Evolutionary conservation across 2,113 vertebrate genomes (phyloP), one percentile per base, ranked within the genome.

Genomic region (Phylloscopus whistleri): DNA sequence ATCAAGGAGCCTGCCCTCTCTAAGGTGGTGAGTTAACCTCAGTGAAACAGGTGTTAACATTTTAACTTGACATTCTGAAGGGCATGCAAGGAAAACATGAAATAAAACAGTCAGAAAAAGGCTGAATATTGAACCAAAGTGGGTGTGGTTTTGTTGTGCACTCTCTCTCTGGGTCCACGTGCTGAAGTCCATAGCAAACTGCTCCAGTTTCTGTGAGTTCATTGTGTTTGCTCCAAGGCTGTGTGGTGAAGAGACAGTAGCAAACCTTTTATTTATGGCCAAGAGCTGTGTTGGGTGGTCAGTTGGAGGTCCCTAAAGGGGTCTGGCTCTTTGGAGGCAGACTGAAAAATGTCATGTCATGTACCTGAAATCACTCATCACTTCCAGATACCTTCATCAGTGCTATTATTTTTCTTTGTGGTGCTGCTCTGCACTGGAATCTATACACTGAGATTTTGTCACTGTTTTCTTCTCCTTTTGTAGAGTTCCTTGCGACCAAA

Each of bases 401-500:
- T 48, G 72, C 63, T 75, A 0, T 5, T 17, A 28, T 51, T 56
- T 53, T 31, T 30, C 5, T 62, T 31, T 21, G 13, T n/a, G 43
- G 6, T 63, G 33, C n/a, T 69, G 35, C 49, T 72, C 35, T 72
- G 30, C 24, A 8, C 41, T 41, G 59, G 35, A 66, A 90, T 31
- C 28, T 22, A 1, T 8, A 2, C 11, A 2, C 23, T 82, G 70
- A 63, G 72, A 14, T 93, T 86, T 85, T 79, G 49, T 74, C 63
- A 11, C 66, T 79, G 67, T 87, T 55, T 63, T 22, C 18, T 84
- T 52, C 87, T 30, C 66, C 90, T 94, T 90, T 35, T 94, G 43
- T 85, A 94, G 99, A 90, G 96, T 55, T 98, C 97, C 7, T 97
- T 98, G 55, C 94, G 98, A 35, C 99, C 99, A 46, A 99, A 97